A percentile compares a stretch with the other conserved stretches of the same genome.
Evolutionary conservation across 2,113 vertebrate species (phyloP).

Genomic region (Gorsachius goisagi): DNA sequence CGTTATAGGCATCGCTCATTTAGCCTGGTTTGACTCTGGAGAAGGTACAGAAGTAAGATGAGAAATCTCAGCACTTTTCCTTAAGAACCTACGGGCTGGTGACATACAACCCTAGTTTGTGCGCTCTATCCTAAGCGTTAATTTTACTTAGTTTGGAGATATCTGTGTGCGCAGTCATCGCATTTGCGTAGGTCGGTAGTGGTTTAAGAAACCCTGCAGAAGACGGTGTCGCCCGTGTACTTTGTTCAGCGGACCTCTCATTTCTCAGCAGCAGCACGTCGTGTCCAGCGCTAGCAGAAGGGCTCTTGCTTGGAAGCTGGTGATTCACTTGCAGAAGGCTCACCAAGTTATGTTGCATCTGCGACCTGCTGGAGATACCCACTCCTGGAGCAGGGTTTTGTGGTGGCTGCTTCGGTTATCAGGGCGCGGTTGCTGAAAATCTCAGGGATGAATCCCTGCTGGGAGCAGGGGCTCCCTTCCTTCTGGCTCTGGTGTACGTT

Average conservation of each 20-base stretch:
- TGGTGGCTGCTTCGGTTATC: background rate
- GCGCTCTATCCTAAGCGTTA: fast-evolving
- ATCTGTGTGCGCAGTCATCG: fast-evolving
- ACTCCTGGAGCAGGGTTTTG: background rate
- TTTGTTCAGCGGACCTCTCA: fast-evolving
- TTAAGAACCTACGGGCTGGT: background rate
- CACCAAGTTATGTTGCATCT: background rate
- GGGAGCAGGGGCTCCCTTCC: background rate
- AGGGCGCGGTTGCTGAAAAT: background rate
- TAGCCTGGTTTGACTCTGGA: background rate
- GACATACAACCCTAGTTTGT: background rate
- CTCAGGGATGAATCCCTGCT: background rate
- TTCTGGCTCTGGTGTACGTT: fast-evolving
- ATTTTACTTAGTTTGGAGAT: background rate
- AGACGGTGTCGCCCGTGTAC: fast-evolving
- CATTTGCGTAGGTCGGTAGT: fast-evolving
- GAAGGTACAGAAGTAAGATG: background rate
- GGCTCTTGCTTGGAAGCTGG: background rate
- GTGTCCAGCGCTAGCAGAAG: background rate
- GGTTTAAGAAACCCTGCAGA: fast-evolving
- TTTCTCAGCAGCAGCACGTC: background rate
- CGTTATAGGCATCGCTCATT: fast-evolving
- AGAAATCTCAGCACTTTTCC: background rate
- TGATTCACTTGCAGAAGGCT: background rate
- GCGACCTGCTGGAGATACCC: background rate